Conservation (phyloP, 2,797 vertebrate genomes). For the Pogonophryne albipinna region DNA sequence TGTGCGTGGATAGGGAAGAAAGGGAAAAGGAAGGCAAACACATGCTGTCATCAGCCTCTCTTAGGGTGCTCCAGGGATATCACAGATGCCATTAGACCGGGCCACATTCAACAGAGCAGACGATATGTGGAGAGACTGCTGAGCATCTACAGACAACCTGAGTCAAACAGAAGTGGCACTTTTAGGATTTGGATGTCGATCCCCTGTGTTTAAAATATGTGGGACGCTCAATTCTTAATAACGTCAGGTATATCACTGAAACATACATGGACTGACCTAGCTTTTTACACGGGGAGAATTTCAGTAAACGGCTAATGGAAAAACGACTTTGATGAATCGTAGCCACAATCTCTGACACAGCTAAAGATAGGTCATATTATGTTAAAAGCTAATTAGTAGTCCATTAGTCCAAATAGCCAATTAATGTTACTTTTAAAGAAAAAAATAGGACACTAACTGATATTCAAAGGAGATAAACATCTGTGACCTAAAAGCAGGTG, state of each 20-base stretch:
- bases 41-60: conserved; percentile 58
- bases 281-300: not conserved
- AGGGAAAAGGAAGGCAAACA: conserved; percentile 49
- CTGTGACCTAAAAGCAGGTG: conserved; percentile 23
- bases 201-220: conserved; percentile 18
- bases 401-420: conserved; percentile 11
- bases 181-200: conserved; percentile 36
- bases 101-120: conserved; percentile 47
- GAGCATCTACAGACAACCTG: conserved; percentile 42
- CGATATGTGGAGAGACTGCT: conserved; percentile 50
- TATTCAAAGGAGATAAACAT: conserved; percentile 30
- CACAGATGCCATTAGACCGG: conserved; percentile 63
- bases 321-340: conserved; percentile 1
- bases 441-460: conserved; percentile 15
- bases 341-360: conserved; percentile 2
- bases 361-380: conserved; percentile 6
- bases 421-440: conserved; percentile 41
- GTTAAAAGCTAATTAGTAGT: conserved; percentile 46
- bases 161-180: conserved; percentile 43
- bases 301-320: not conserved
- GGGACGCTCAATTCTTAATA: conserved; percentile 19
- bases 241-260: conserved; percentile 20
- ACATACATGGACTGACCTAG: not conserved
- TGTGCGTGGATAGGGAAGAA: conserved; percentile 18
- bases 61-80: conserved; percentile 63